Conservation (phyloP, 2,888 invertebrate genomes). For the Drosophila limbata region DNA sequence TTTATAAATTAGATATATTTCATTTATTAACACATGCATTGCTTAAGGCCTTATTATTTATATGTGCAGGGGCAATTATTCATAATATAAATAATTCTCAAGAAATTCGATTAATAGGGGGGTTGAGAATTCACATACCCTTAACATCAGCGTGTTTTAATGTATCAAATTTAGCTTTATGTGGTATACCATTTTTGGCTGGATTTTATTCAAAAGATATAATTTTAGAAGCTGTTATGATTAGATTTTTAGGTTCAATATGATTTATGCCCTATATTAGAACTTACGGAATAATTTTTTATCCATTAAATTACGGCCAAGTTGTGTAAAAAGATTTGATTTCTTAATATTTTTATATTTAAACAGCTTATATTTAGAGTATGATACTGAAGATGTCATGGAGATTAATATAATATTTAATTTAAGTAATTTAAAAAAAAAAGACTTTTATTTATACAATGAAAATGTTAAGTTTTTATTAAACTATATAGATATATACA, state of each 20-base stretch:
- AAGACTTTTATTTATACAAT: constrained; percentile 87
- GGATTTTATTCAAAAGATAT: constrained; percentile 89
- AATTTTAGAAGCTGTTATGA: constrained; percentile 87
- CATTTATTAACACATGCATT: constrained; percentile 91
- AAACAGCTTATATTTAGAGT: constrained; percentile 54
- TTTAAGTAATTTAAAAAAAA: constrained; percentile 81
- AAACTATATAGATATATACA: constrained; percentile 86
- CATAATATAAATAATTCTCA: constrained; percentile 88
- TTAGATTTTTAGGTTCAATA: constrained; percentile 86
- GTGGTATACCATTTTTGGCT: constrained; percentile 87
- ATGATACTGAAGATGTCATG: constrained; percentile 60
- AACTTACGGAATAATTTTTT: constrained; percentile 85
- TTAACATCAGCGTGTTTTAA: constrained; percentile 85
- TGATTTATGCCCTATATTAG: constrained; percentile 85
- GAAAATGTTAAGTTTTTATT: constrained; percentile 89
- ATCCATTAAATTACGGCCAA: constrained; percentile 85
- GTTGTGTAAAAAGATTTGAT: constrained; percentile 85
- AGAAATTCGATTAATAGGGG: constrained; percentile 50
- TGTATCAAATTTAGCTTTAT: constrained; percentile 87
- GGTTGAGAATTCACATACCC: constrained; percentile 13
- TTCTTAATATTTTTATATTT: constrained; percentile 50
- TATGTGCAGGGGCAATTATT: constrained; percentile 90
- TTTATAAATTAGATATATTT: constrained; percentile 88
- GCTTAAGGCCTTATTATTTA: constrained; percentile 91
- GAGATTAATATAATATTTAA: constrained; percentile 70